Percentiles rank a stretch among this genome's conserved stretches.
Evolutionary conservation across 2,113 vertebrate species (phyloP).

Genomic region (Pimephales promelas): DNA sequence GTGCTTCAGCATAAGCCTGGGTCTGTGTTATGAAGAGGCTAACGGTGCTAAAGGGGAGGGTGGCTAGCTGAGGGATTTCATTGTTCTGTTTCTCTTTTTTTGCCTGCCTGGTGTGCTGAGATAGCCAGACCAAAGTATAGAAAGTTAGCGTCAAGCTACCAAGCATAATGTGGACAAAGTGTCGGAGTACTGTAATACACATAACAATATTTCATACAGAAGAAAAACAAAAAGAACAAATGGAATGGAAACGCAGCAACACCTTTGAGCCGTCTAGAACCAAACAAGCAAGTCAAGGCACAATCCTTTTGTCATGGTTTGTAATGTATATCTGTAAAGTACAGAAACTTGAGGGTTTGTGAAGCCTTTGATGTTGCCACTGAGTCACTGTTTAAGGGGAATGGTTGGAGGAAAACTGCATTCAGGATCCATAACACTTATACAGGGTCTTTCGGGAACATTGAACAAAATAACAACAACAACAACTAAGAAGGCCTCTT

Average conservation of each 20-base stretch:
- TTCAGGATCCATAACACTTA: conserved; percentile 13
- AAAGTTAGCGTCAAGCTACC: conserved; percentile 1
- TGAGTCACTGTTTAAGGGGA: conserved; percentile 46
- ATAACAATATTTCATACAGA: conserved; percentile 23
- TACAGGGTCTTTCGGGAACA: conserved; percentile 9
- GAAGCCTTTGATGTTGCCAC: conserved; percentile 51
- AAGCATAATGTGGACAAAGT: background rate
- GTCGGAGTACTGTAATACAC: background rate
- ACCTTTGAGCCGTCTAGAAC: conserved; percentile 26
- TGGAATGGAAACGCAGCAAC: background rate
- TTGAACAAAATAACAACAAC: background rate
- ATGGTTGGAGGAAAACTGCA: conserved; percentile 5
- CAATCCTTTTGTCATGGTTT: conserved; percentile 51
- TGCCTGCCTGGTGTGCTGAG: conserved; percentile 20
- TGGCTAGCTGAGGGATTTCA: conserved; percentile 34
- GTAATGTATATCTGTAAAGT: conserved; percentile 49
- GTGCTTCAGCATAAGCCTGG: conserved; percentile 67
- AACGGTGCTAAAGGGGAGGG: conserved; percentile 54
- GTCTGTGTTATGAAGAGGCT: conserved; percentile 69
- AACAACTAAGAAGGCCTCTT: background rate
- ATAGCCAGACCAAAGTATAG: conserved; percentile 41
- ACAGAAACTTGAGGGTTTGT: conserved; percentile 25
- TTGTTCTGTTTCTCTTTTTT: conserved; percentile 31
- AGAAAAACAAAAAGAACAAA: conserved; percentile 27
- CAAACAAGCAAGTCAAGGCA: conserved; percentile 49